Conservation (phyloP, 1,140 invertebrate genomes). For the Drosophila miranda region DNA sequence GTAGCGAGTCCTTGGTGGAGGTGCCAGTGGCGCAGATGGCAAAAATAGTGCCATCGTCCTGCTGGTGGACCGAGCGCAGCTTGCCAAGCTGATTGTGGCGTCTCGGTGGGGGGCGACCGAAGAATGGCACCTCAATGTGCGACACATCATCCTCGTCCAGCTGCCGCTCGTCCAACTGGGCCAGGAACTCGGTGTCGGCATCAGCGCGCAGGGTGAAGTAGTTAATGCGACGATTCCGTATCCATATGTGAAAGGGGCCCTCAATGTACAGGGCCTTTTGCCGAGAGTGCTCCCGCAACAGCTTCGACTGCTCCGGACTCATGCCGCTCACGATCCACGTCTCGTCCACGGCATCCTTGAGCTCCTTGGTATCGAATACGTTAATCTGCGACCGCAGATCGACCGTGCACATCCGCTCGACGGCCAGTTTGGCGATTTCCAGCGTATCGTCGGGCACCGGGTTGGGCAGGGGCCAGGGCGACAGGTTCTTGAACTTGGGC, state of each 20-base stretch:
- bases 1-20: slow-evolving; percentile 93
- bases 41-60: slow-evolving; percentile 95
- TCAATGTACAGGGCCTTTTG: slow-evolving; percentile 92
- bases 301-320: slow-evolving; percentile 88
- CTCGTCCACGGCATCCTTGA: slow-evolving; percentile 91
- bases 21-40: slow-evolving; percentile 93
- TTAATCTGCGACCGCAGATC: slow-evolving; percentile 90
- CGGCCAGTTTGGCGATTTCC: slow-evolving; percentile 92
- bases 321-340: slow-evolving; percentile 97
- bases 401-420: slow-evolving; percentile 93
- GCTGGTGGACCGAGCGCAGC: slow-evolving; percentile 91
- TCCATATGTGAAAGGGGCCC: slow-evolving; percentile 92
- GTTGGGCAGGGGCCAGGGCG: slow-evolving; percentile 93
- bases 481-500: slow-evolving; percentile 96
- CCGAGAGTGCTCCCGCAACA: slow-evolving; percentile 88
- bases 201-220: slow-evolving; percentile 94
- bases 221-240: slow-evolving; percentile 88
- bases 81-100: slow-evolving; percentile 80
- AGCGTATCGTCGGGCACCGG: slow-evolving; percentile 88
- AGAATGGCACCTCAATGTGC: slow-evolving; percentile 85
- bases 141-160: slow-evolving; percentile 85
- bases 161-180: slow-evolving; percentile 55
- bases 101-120: slow-evolving; percentile 75
- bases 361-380: slow-evolving; percentile 87
- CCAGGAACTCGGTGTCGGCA: slow-evolving; percentile 78